Conservation (phyloP, 2,888 invertebrate species). For the Brassicogethes aeneus region DNA sequence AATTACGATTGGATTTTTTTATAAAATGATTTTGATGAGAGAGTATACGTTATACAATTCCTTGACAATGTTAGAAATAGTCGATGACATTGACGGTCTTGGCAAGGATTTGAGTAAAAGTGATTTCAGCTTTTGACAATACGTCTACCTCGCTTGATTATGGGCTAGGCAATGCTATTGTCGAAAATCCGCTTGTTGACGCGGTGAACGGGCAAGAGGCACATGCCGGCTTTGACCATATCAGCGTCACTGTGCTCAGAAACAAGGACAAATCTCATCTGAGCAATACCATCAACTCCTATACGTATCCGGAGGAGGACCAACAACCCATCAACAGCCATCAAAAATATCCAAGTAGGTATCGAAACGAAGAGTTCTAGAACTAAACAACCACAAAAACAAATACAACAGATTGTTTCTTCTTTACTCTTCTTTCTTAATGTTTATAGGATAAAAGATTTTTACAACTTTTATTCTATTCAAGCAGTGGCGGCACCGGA, state of each 20-base stretch:
- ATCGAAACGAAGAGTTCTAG: constrained; percentile 13
- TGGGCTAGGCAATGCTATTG: constrained; percentile 45
- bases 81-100: constrained; percentile 7
- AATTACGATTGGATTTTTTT: too few species aligned
- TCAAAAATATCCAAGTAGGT: constrained; percentile 40
- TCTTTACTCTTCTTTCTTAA: too few species aligned
- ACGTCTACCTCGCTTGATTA: constrained; percentile 47
- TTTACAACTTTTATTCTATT: too few species aligned
- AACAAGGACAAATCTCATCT: constrained; percentile 31
- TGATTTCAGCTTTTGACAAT: constrained; percentile 51
- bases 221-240: constrained; percentile 42
- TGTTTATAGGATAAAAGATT: too few species aligned
- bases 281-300: constrained; percentile 26
- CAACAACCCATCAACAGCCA: constrained; percentile 26
- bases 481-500: too few species aligned
- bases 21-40: too few species aligned
- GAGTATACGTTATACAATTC: neutral
- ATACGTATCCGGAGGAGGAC: constrained; percentile 34
- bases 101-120: constrained; percentile 49
- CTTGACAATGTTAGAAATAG: neutral
- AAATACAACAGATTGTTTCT: neutral
- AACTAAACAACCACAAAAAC: neutral
- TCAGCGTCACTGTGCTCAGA: constrained; percentile 39
- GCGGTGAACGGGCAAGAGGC: constrained; percentile 45
- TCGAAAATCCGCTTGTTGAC: constrained; percentile 52